Percentiles rank a stretch among this genome's conserved stretches.
These are phyloP conservation scores for Cyprinodon variegatus DNA, from an alignment of 2,113 vertebrate genomes.

Conservation along the genomic window DNA sequence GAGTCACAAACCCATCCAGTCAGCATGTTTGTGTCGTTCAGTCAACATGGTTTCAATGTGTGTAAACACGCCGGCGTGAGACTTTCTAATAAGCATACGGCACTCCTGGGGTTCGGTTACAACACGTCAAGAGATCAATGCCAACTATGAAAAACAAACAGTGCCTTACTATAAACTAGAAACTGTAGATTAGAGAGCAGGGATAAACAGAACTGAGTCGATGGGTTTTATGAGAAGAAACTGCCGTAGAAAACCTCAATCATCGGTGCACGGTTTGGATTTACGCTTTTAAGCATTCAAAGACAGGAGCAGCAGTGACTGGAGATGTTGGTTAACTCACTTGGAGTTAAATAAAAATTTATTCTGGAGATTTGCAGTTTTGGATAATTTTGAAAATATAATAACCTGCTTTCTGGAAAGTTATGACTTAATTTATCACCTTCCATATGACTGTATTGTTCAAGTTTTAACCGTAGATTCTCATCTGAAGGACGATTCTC, in stretches of 20 bases:
- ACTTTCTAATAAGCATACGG: conserved; percentile 22
- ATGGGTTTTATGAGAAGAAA: neutral
- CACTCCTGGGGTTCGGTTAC: conserved; percentile 14
- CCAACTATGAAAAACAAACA: neutral
- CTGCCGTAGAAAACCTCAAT: conserved; percentile 11
- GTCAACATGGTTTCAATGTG: conserved; percentile 10
- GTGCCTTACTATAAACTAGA: neutral
- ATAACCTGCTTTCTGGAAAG: neutral
- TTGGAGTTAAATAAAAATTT: conserved; percentile 14
- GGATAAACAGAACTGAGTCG: neutral
- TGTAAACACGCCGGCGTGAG: conserved; percentile 28
- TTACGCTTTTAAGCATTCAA: neutral
- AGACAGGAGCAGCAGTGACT: conserved; percentile 18
- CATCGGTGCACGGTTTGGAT: conserved; percentile 5
- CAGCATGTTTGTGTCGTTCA: conserved; percentile 31
- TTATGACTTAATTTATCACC: neutral
- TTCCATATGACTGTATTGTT: no score
- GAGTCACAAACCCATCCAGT: conserved; percentile 46
- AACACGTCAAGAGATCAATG: neutral
- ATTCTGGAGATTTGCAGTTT: neutral
- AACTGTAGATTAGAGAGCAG: neutral
- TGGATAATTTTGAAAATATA: neutral
- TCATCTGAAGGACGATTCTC: no score
- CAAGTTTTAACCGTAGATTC: no score
- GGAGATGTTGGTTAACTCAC: conserved; percentile 17